Percentiles rank a stretch among this genome's conserved stretches.
Evolutionary conservation across 2,888 invertebrate genomes (phyloP).

Genomic region (Lycocerus yunnanus): DNA sequence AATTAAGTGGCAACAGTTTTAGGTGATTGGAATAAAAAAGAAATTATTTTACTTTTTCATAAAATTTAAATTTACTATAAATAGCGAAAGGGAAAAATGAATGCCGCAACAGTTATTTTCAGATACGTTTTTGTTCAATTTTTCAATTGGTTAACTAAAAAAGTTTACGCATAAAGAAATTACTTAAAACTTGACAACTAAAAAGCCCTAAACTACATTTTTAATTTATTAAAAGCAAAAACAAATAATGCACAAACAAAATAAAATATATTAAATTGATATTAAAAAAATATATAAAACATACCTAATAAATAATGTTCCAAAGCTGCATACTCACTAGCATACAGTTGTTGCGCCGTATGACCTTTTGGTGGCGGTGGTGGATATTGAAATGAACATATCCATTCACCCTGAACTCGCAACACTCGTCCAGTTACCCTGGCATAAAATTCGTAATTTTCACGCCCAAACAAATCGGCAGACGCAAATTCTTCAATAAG

Average conservation of each 20-base stretch:
- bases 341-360: slow-evolving; percentile 67
- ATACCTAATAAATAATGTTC: slow-evolving; percentile 54
- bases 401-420: slow-evolving; percentile 94
- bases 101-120: background rate
- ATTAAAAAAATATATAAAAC: slow-evolving; percentile 27
- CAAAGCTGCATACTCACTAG: slow-evolving; percentile 61
- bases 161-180: background rate
- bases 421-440: slow-evolving; percentile 91
- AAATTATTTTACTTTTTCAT: background rate
- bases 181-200: background rate
- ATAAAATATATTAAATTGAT: background rate
- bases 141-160: background rate
- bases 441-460: slow-evolving; percentile 95
- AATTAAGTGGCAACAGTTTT: background rate
- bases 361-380: slow-evolving; percentile 71
- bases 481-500: slow-evolving; percentile 97
- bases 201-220: background rate
- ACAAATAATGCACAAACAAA: background rate
- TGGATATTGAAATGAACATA: slow-evolving; percentile 90
- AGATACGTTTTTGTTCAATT: background rate
- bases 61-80: background rate
- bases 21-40: background rate
- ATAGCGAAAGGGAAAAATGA: background rate
- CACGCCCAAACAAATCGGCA: slow-evolving; percentile 91
- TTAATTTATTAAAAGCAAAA: background rate